A percentile compares a stretch with the other conserved stretches of the same genome.
Conservation (phyloP, 2,113 vertebrate genomes). For the Scytalopus superciliaris region DNA sequence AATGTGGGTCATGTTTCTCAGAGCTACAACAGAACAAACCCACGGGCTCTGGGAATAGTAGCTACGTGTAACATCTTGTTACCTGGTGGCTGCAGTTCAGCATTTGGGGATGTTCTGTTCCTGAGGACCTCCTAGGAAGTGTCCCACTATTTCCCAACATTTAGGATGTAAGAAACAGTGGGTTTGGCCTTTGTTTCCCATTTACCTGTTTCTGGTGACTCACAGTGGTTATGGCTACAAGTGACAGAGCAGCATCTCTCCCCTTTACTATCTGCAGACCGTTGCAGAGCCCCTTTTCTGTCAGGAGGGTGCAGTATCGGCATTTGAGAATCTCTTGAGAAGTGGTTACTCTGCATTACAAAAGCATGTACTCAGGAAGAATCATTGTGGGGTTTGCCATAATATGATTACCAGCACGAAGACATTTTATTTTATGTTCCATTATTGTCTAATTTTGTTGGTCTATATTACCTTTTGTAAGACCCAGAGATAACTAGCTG, state of each 20-base stretch:
- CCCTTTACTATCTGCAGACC: neutral
- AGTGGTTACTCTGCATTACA: neutral
- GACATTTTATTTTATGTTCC: neutral
- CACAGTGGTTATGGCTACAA: neutral
- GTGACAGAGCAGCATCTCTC: neutral
- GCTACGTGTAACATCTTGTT: neutral
- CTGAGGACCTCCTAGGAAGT: neutral
- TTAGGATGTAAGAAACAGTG: neutral
- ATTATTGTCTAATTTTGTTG: neutral
- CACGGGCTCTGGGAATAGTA: neutral
- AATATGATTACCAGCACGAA: neutral
- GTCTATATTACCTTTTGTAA: neutral
- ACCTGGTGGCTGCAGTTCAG: neutral
- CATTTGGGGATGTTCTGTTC: neutral
- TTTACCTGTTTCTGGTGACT: neutral
- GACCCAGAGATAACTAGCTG: neutral
- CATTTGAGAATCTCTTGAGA: neutral
- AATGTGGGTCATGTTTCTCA: neutral
- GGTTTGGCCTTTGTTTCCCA: neutral
- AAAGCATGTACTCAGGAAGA: neutral
- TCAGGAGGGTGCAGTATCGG: constrained; percentile 1
- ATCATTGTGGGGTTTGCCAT: neutral
- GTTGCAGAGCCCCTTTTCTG: neutral
- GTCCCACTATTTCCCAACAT: neutral
- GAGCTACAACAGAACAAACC: neutral